A percentile compares a stretch with the other conserved stretches of the same genome.
Conservation (phyloP, 1,140 invertebrate genomes). For the Platorchestia sp. region DNA sequence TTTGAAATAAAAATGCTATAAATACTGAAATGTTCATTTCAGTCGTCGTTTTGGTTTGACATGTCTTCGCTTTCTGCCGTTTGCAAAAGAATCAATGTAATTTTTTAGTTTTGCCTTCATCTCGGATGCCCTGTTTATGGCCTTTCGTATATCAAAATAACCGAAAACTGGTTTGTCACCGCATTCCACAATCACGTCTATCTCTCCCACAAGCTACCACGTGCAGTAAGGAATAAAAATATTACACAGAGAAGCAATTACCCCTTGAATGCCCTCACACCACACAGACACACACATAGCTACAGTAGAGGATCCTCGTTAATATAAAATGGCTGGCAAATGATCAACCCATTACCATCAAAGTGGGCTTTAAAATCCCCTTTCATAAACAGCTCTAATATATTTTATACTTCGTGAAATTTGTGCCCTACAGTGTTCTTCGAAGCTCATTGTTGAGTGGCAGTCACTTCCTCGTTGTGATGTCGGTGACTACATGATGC, state of each 20-base stretch:
- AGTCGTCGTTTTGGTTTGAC: neutral
- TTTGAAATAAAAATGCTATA: neutral
- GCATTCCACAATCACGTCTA: neutral
- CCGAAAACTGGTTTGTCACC: neutral
- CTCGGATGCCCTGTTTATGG: too few relatives aligned
- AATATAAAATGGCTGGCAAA: too few relatives aligned
- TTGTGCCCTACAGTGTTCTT: too few relatives aligned
- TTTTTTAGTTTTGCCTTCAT: too few relatives aligned
- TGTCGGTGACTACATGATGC: too few relatives aligned
- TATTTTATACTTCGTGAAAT: neutral
- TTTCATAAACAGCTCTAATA: too few relatives aligned
- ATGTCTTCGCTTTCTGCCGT: neutral
- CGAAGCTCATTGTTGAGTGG: too few relatives aligned
- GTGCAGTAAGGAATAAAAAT: neutral
- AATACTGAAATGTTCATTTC: neutral
- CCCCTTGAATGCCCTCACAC: neutral
- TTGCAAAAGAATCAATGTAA: too few relatives aligned
- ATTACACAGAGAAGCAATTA: neutral
- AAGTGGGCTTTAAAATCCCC: neutral
- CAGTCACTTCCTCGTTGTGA: too few relatives aligned
- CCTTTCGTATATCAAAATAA: neutral
- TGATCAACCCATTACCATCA: too few relatives aligned
- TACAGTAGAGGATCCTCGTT: neutral
- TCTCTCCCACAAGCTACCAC: neutral
- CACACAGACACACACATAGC: neutral